A percentile compares a stretch with the other conserved stretches of the same genome.
phyloP scores from a whole-genome alignment of 2,888 invertebrate genomes.

The Stenotaenia linearis region DNA sequence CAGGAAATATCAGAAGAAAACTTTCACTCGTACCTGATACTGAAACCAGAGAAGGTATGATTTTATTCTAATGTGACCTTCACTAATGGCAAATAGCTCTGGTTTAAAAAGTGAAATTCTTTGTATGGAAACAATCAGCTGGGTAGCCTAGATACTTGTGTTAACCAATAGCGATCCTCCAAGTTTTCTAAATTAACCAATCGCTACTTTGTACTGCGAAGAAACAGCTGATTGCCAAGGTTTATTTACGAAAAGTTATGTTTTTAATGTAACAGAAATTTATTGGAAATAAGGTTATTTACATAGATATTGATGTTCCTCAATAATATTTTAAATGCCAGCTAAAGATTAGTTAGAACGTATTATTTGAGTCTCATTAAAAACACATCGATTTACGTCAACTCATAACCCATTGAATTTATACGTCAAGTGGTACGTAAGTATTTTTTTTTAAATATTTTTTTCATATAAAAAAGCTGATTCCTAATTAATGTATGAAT shows the following conservation, averaged over 20 bases:
- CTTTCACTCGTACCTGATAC: background rate
- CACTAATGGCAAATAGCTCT: too few species aligned
- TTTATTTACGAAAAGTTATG: background rate
- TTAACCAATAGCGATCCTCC: background rate
- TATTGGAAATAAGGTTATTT: background rate
- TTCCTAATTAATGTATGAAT: too few species aligned
- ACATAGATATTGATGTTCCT: too few species aligned
- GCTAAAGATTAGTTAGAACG: too few species aligned
- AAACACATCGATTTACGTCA: too few species aligned
- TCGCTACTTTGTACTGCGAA: background rate
- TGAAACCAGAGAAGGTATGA: background rate
- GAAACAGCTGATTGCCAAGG: conserved; percentile 28
- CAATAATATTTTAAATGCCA: too few species aligned
- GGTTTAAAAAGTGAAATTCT: background rate
- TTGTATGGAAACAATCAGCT: conserved; percentile 27
- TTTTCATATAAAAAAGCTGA: too few species aligned
- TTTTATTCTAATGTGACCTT: too few species aligned
- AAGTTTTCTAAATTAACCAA: background rate
- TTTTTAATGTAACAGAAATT: background rate
- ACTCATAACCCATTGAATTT: too few species aligned
- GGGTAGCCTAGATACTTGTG: background rate
- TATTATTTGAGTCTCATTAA: too few species aligned
- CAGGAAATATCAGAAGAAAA: background rate
- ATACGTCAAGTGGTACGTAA: too few species aligned
- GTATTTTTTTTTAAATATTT: too few species aligned